Base-by-base conservation (phyloP, 2,888 invertebrate genomes). In the Melanostoma mellinum region DNA sequence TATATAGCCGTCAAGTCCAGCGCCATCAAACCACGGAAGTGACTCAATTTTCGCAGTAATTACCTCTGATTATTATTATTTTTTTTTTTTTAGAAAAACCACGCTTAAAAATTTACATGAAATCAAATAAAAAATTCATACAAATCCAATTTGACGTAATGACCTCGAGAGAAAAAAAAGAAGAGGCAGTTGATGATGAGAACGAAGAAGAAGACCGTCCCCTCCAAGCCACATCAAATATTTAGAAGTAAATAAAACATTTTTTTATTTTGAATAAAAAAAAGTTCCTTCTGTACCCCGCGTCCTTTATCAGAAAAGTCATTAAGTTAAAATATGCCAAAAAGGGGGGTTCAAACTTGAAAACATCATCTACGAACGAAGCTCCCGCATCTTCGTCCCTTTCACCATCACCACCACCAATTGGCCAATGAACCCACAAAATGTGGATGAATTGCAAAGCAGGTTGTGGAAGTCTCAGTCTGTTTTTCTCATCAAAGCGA, bases 351-450 rank as follows among this genome's bases (percentile, higher is more conserved):
- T 63, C 42, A 50, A 63, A 63, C 63, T 63, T 63, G 63, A 63
- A 63, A 63, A 63, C 63, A 63, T 63, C 63, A 63, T 63, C 44
- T 8, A 33, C 2, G 6, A 44, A 32, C 33, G 9, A 36, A 40
- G 35, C 42, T 52, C 52, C 10, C 4, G n/a, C n/a, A 6, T 20
- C 38, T 20, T 35, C 42, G 6, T 9, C 35, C 55, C 40, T 40
- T 50, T 38, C 32, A 53, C 35, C 53, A 50, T 52, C 35, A 3
- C 44, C 48, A 30, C 46, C 40, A 48, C 69, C 69, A 69, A 75
- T 84, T 84, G 84, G 84, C 79, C 84, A 75, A 79, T 71, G 84
- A 84, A 84, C 69, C 84, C 71, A 40, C 84, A 79, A 84, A 71
- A 75, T 75, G 65, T 69, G 63, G 58, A 71, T 84, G 79, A 84